These are phyloP conservation scores for Cygnus atratus DNA, from an alignment of 2,113 vertebrate species.

Conservation along the genomic window DNA sequence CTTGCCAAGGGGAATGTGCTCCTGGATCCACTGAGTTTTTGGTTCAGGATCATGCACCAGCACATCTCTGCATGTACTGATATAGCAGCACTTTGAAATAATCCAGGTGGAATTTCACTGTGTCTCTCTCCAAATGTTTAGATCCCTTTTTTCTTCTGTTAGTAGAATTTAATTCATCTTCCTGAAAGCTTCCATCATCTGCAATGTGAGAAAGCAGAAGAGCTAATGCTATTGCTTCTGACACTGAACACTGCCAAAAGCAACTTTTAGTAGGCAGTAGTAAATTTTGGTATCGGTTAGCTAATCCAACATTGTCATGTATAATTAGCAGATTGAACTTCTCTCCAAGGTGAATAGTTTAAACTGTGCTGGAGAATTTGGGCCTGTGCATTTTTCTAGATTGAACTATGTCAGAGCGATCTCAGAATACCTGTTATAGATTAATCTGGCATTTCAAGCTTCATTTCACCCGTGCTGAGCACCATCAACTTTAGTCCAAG, in stretches of 20 bases:
- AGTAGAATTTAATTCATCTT: conserved; percentile 66
- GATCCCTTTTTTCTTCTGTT: conserved; percentile 19
- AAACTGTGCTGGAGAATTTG: conserved; percentile 22
- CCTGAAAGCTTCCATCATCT: conserved; percentile 61
- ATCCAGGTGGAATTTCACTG: background rate
- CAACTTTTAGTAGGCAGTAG: conserved; percentile 43
- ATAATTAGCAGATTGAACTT: conserved; percentile 59
- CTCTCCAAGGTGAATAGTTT: conserved; percentile 44
- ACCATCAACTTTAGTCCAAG: background rate
- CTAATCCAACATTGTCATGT: conserved; percentile 41
- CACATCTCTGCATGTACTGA: background rate
- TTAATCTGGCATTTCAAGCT: background rate
- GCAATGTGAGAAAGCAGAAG: conserved; percentile 8
- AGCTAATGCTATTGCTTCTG: conserved; percentile 59
- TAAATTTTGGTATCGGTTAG: conserved; percentile 59
- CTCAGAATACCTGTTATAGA: background rate
- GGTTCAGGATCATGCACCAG: background rate
- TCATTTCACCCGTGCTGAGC: background rate
- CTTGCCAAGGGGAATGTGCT: background rate
- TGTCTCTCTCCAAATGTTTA: conserved; percentile 35
- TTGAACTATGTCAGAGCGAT: background rate
- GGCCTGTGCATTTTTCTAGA: background rate
- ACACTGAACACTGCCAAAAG: conserved; percentile 54
- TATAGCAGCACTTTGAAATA: background rate
- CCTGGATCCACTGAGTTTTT: background rate